Percentiles rank a stretch among this genome's conserved stretches.
Evolutionary conservation across 2,888 invertebrate species (phyloP).

Genomic region (Tachina lurida): DNA sequence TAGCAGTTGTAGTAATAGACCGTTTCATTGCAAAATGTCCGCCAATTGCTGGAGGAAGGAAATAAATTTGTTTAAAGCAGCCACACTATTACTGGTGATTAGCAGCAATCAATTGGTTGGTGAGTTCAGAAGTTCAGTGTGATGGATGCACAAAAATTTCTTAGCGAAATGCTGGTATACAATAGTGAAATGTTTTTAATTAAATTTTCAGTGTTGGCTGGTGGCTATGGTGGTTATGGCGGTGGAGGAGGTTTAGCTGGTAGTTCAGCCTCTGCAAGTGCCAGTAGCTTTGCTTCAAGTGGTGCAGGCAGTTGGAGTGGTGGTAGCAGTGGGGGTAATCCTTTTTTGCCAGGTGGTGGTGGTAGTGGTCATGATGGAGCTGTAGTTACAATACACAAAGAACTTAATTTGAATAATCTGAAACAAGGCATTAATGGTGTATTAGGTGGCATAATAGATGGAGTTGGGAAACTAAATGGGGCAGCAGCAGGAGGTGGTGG

Average conservation of each 20-base stretch:
- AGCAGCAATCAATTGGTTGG: slow-evolving; percentile 56
- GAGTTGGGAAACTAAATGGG: slow-evolving; percentile 67
- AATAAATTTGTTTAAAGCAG: slow-evolving; percentile 51
- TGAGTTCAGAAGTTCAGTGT: slow-evolving; percentile 25
- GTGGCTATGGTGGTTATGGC: slow-evolving; percentile 72
- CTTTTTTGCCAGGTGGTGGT: slow-evolving; percentile 68
- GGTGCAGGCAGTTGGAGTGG: slow-evolving; percentile 69
- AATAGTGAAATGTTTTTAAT: slow-evolving; percentile 58
- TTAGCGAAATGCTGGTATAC: not conserved
- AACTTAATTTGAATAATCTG: slow-evolving; percentile 60
- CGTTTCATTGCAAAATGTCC: slow-evolving; percentile 17
- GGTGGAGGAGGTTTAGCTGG: slow-evolving; percentile 71
- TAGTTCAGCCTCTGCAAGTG: slow-evolving; percentile 73
- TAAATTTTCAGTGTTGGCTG: slow-evolving; percentile 69
- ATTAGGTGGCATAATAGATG: slow-evolving; percentile 69
- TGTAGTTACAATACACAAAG: slow-evolving; percentile 60
- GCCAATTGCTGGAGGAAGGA: slow-evolving; percentile 24
- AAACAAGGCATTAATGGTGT: slow-evolving; percentile 66
- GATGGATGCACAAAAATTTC: slow-evolving; percentile 39
- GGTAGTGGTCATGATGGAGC: slow-evolving; percentile 42
- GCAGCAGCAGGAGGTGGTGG: slow-evolving; percentile 59
- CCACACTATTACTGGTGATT: slow-evolving; percentile 60
- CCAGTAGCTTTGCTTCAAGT: slow-evolving; percentile 73
- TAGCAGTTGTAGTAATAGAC: slow-evolving; percentile 48
- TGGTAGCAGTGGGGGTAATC: slow-evolving; percentile 65